Conservation (phyloP, 2,113 vertebrate genomes). For the Alectura lathami region DNA sequence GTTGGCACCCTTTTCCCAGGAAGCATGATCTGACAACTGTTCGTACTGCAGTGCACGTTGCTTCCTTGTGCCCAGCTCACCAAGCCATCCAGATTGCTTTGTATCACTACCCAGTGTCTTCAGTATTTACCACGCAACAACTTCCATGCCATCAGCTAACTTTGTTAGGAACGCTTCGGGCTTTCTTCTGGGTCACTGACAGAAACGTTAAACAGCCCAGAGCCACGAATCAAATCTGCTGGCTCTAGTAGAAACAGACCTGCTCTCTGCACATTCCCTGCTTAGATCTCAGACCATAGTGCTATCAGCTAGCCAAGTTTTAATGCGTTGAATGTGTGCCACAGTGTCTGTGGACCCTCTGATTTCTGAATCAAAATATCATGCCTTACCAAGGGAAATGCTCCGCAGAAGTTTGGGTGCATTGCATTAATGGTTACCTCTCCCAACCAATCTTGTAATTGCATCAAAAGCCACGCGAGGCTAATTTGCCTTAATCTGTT, state of each 20-base stretch:
- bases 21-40: not conserved
- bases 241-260: slow-evolving; percentile 37
- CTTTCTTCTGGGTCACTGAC: slow-evolving; percentile 40
- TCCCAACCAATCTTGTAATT: not conserved
- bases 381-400: not conserved
- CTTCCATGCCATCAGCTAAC: slow-evolving; percentile 33
- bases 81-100: not conserved
- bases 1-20: not conserved
- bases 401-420: not conserved
- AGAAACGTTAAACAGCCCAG: slow-evolving; percentile 39
- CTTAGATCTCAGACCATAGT: not conserved
- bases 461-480: not conserved
- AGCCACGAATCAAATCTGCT: slow-evolving; percentile 18
- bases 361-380: not conserved
- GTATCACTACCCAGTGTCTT: not conserved
- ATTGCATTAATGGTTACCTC: not conserved
- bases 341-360: not conserved
- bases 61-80: not conserved
- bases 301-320: not conserved
- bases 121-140: not conserved
- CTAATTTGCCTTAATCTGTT: not conserved
- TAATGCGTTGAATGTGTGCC: slow-evolving; percentile 46
- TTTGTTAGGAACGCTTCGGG: not conserved
- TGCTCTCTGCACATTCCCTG: not conserved
- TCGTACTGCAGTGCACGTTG: not conserved